A percentile compares a stretch with the other conserved stretches of the same genome.
Evolutionary conservation across 2,888 invertebrate species (phyloP).

Genomic region (Yponomeuta malinellus): DNA sequence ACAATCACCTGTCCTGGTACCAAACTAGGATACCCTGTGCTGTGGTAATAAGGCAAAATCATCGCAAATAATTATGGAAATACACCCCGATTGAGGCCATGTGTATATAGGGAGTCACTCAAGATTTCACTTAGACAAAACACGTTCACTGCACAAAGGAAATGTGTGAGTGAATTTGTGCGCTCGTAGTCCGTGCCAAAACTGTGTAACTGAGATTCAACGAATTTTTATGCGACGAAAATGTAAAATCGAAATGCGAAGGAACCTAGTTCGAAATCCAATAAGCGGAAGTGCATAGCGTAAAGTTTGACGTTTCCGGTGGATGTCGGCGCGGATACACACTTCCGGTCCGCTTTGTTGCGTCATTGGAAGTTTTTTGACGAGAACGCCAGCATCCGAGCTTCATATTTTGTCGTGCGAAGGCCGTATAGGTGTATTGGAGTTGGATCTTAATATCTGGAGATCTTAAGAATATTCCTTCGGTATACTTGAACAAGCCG

Average conservation of each 20-base stretch:
- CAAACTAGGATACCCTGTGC: no score
- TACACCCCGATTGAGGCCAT: no score
- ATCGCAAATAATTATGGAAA: no score
- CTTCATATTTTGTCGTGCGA: background rate
- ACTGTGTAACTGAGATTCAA: background rate
- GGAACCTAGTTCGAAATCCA: conserved; percentile 22
- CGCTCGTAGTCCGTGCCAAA: background rate
- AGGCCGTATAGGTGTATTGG: no score
- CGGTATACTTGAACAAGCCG: no score
- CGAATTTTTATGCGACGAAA: background rate
- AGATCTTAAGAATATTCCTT: no score
- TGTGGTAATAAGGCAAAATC: no score
- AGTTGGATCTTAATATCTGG: no score
- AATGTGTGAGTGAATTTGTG: background rate
- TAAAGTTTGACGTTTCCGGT: conserved; percentile 21
- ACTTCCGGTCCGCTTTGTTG: conserved; percentile 16
- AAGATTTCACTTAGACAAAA: no score
- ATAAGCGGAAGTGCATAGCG: conserved; percentile 18
- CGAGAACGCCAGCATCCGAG: background rate
- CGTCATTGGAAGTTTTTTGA: conserved; percentile 5
- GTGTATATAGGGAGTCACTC: no score
- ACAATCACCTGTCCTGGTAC: no score
- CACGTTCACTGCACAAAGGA: no score
- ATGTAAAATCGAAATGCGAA: conserved; percentile 11
- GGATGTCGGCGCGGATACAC: conserved; percentile 10